These are phyloP conservation scores for Pseudococcus viburni DNA, from an alignment of 2,888 invertebrate genomes.

Conservation along the genomic window DNA sequence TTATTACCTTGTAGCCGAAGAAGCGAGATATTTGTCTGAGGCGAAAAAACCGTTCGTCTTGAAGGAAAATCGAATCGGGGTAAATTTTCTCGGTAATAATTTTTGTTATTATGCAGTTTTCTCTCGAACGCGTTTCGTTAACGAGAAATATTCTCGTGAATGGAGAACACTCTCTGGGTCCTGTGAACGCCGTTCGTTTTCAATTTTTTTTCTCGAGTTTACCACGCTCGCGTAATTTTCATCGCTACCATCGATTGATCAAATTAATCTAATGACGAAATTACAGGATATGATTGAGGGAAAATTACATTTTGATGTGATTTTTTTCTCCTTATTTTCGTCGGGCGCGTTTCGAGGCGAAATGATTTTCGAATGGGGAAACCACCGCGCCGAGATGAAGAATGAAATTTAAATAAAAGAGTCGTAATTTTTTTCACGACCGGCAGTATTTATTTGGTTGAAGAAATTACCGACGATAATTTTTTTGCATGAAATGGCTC, in stretches of 20 bases:
- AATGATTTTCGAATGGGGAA: background rate
- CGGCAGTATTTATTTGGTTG: background rate
- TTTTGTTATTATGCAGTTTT: background rate
- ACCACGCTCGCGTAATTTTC: background rate
- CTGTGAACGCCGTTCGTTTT: too few species aligned
- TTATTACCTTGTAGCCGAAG: background rate
- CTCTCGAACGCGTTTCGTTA: background rate
- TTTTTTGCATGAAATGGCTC: background rate
- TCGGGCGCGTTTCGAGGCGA: background rate
- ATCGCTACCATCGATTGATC: background rate
- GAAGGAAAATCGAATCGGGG: background rate
- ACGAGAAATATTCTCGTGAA: too few species aligned
- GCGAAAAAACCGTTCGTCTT: background rate
- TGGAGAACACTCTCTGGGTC: too few species aligned
- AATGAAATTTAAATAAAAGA: background rate
- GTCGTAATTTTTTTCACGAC: background rate
- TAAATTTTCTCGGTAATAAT: background rate
- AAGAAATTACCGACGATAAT: background rate
- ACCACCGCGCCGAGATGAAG: background rate
- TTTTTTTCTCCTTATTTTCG: background rate
- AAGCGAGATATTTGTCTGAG: background rate
- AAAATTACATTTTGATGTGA: background rate
- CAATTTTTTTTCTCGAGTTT: too few species aligned
- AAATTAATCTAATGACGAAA: background rate
- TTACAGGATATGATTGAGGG: background rate